Conservation (phyloP, 2,797 vertebrate genomes). For the Pangasius macronema region DNA sequence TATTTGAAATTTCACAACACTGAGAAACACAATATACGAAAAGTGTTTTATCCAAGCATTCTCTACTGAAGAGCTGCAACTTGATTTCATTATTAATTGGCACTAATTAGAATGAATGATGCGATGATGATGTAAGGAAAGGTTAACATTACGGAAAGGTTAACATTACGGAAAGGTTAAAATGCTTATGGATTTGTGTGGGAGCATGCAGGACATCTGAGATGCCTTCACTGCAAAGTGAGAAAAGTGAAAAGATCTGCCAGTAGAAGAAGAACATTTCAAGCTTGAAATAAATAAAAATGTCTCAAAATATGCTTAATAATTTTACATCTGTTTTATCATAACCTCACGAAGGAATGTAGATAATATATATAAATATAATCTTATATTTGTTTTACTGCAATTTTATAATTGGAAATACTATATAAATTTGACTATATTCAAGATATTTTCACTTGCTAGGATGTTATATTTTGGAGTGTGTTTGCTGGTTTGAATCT, state of each 20-base stretch:
- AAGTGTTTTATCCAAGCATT: not conserved
- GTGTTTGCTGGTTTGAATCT: not conserved
- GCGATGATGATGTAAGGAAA: not conserved
- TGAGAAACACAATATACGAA: not conserved
- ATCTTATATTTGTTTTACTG: not conserved
- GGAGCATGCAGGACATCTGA: not conserved
- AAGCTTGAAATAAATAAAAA: not conserved
- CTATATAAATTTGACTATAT: not conserved
- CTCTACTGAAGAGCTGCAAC: not conserved
- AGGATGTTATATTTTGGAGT: not conserved
- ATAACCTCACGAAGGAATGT: not conserved
- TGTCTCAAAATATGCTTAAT: not conserved
- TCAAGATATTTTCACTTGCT: not conserved
- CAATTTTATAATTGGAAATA: not conserved
- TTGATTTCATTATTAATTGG: not conserved
- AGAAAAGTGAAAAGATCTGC: not conserved
- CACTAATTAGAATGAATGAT: not conserved
- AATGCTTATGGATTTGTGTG: not conserved
- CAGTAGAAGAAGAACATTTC: not conserved
- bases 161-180: not conserved
- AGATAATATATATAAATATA: not conserved
- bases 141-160: not conserved
- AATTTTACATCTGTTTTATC: not conserved
- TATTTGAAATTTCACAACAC: not conserved
- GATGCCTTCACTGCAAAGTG: not conserved